These are phyloP conservation scores for Penaeus monodon DNA, from an alignment of 2,888 invertebrate genomes.

Conservation along the genomic window DNA sequence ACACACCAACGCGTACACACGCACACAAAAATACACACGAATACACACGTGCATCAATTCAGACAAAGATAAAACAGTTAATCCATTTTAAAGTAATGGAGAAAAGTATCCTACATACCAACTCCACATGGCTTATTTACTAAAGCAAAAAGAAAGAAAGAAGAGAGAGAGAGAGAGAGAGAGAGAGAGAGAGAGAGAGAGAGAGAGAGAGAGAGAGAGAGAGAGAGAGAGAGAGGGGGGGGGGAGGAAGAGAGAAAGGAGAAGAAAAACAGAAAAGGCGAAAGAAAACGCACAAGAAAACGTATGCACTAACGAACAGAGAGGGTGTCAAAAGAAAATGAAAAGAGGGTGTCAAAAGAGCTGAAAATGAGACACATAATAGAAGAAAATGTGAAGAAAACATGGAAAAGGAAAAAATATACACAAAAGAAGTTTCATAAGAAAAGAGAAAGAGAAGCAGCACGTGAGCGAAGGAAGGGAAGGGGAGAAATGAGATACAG, in stretches of 20 bases:
- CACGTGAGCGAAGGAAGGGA: not conserved
- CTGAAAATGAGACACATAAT: slow-evolving; percentile 1
- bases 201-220: slow-evolving; percentile 21
- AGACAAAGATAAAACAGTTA: not conserved
- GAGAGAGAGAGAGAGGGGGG: not conserved
- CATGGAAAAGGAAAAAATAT: not conserved
- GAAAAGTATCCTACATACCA: slow-evolving; percentile 5
- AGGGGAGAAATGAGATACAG: slow-evolving; percentile 1
- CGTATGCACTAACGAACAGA: not conserved
- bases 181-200: slow-evolving; percentile 34
- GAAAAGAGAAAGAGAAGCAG: not conserved
- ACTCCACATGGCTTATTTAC: not conserved
- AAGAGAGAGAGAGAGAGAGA: slow-evolving; percentile 35
- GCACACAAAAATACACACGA: slow-evolving; percentile 19
- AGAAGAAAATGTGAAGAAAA: not conserved
- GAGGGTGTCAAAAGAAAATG: no score
- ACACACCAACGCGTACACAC: slow-evolving; percentile 8
- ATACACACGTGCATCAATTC: slow-evolving; percentile 16
- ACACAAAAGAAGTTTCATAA: not conserved
- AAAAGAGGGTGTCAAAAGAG: not conserved
- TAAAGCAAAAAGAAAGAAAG: not conserved
- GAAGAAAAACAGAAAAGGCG: not conserved
- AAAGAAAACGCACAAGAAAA: not conserved
- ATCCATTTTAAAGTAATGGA: not conserved
- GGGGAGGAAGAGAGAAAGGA: no score